These are phyloP conservation scores for Philopotamus ludificatus DNA, from an alignment of 1,140 invertebrate species.

Conservation along the genomic window DNA sequence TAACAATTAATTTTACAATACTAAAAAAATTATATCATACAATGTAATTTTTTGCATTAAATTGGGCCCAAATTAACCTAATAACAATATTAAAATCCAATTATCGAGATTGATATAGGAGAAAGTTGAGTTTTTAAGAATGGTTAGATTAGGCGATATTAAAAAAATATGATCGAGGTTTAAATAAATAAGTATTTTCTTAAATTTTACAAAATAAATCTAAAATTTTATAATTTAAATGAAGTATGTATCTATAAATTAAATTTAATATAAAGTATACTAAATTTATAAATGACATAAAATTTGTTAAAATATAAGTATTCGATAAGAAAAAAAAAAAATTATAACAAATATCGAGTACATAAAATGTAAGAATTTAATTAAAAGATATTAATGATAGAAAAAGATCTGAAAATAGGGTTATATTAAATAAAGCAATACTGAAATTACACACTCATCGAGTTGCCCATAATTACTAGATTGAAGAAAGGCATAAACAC, in stretches of 20 bases:
- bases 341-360: too few species aligned
- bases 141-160: slow-evolving; percentile 3
- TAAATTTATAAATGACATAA: slow-evolving; percentile 6
- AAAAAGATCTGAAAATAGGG: too few species aligned
- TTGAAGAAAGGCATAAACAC: too few species aligned
- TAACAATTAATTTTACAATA: slow-evolving; percentile 17
- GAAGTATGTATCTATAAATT: too few species aligned
- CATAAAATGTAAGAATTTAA: too few species aligned
- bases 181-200: slow-evolving; percentile 31
- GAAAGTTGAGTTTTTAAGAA: too few species aligned
- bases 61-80: slow-evolving; percentile 1
- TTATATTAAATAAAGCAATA: too few species aligned
- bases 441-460: too few species aligned
- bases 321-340: too few species aligned
- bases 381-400: too few species aligned
- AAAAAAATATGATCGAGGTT: slow-evolving; percentile 24
- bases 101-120: too few species aligned
- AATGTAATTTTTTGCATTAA: background rate
- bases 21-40: slow-evolving; percentile 2
- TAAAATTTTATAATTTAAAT: slow-evolving; percentile 19
- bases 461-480: too few species aligned
- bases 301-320: slow-evolving; percentile 7
- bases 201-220: slow-evolving; percentile 33
- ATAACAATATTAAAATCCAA: background rate
- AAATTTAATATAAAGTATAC: background rate